Percentiles rank a stretch among this genome's conserved stretches.
Conservation (phyloP, 2,113 vertebrate genomes). For the Erpornis zantholeuca region DNA sequence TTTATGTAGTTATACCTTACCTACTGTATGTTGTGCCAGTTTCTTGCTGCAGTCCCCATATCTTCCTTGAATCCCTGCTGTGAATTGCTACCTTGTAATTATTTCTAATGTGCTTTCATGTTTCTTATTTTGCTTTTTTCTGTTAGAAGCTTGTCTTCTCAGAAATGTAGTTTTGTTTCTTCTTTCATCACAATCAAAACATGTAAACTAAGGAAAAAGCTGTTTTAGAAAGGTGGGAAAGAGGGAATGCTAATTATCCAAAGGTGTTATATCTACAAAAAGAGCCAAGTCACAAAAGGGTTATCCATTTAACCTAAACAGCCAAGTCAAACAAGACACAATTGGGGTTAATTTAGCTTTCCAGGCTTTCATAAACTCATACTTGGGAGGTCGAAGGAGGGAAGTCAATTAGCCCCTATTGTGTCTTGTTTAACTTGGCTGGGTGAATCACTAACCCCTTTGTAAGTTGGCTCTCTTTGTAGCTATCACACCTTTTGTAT, state of each 20-base stretch:
- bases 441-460: conserved; percentile 1
- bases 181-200: not conserved
- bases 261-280: conserved; percentile 23
- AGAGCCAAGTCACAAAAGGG: conserved; percentile 19
- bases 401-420: conserved; percentile 47
- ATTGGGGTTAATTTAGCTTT: conserved; percentile 56
- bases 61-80: not conserved
- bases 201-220: not conserved
- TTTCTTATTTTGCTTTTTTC: not conserved
- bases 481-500: conserved; percentile 57
- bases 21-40: not conserved
- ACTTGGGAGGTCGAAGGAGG: conserved; percentile 57
- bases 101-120: not conserved
- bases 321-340: conserved; percentile 57
- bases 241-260: not conserved
- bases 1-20: not conserved
- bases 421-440: conserved; percentile 58
- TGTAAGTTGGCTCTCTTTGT: conserved; percentile 25
- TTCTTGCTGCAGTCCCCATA: not conserved
- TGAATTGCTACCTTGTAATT: not conserved
- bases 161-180: not conserved
- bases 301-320: conserved; percentile 18
- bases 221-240: not conserved
- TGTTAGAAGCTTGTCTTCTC: not conserved
- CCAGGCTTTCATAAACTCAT: conserved; percentile 33